A percentile compares a stretch with the other conserved stretches of the same genome.
These are phyloP conservation scores for Magallana nippona DNA, from an alignment of 2,888 invertebrate species.

Conservation along the genomic window DNA sequence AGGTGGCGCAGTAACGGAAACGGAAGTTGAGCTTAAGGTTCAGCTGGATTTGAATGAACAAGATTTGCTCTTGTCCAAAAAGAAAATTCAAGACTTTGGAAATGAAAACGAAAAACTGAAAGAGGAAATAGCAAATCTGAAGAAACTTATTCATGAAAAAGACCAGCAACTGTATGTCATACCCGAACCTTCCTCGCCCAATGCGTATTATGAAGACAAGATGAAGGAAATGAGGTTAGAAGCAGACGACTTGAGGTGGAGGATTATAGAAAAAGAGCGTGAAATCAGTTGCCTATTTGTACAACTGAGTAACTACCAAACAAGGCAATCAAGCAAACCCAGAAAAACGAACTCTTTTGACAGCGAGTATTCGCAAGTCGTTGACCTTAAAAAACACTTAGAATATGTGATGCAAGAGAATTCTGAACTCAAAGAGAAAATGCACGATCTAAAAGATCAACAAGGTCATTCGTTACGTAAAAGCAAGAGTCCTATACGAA, in stretches of 20 bases:
- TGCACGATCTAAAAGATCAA: constrained; percentile 73
- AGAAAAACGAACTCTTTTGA: constrained; percentile 79
- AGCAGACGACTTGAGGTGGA: constrained; percentile 87
- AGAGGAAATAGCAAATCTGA: constrained; percentile 66
- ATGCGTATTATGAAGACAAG: constrained; percentile 84
- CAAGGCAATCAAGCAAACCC: constrained; percentile 53
- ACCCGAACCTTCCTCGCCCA: constrained; percentile 65
- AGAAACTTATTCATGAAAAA: constrained; percentile 64
- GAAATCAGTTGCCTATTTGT: constrained; percentile 87
- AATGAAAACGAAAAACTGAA: constrained; percentile 85
- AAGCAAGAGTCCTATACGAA: constrained; percentile 31
- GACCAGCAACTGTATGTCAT: constrained; percentile 53
- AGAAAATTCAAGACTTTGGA: constrained; percentile 92
- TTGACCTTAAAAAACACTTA: constrained; percentile 87
- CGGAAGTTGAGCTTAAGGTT: constrained; percentile 87
- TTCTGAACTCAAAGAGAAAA: constrained; percentile 83
- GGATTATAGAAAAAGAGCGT: constrained; percentile 88
- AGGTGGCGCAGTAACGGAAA: constrained; percentile 80
- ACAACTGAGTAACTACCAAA: constrained; percentile 55
- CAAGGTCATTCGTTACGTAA: neutral
- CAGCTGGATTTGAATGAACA: constrained; percentile 93
- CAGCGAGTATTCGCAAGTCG: constrained; percentile 78
- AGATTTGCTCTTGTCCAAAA: constrained; percentile 90
- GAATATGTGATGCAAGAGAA: constrained; percentile 87
- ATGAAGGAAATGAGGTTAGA: constrained; percentile 84